Evolutionary conservation across 2,113 vertebrate species (phyloP), one percentile per base, ranked within the genome.

Genomic region (Leptocoma aspasia): DNA sequence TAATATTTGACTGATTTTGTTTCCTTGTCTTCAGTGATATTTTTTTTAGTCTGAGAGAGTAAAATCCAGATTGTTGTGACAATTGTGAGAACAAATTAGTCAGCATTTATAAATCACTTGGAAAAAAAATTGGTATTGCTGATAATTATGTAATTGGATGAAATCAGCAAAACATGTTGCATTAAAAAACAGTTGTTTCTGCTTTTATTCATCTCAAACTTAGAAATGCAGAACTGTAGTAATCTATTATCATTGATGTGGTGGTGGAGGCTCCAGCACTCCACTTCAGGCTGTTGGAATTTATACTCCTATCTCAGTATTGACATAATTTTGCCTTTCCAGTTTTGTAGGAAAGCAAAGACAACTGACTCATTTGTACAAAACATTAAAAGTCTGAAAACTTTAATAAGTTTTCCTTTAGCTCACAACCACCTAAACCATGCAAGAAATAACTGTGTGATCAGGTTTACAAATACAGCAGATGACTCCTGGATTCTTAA

Each of bases 31-130:
- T 57, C 66, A 56, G 60, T 69, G 68, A 49, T 54, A 31, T 35
- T 72, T 94, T 68, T 91, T 90, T 78, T 45, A 61, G 33, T 80
- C 53, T 84, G 20, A 86, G 33, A 89, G 31, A 78, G 35, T 41
- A 83, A 91, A 87, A 87, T 64, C 35, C 89, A 95, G 83, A 94
- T 37, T 91, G 82, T 90, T 94, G 47, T 93, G 82, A 83, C 77
- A 96, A 92, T 73, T 49, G 41, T 94, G 89, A 95, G 92, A 89
- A 95, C 27, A 91, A 91, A 92, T 76, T 92, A 94, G 42, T 78
- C 65, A 82, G 71, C 84, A 83, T 76, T 91, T 86, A 83, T 86
- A 90, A 90, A 90, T 86, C 63, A 41, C 13, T 90, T 92, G 64
- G 87, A 93, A 93, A 57, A 90, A 91, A 95, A 96, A 92, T 23